Percentiles rank a stretch among this genome's conserved stretches.
phyloP scores from a whole-genome alignment of 2,113 vertebrate genomes.

The Centropristis striata region DNA sequence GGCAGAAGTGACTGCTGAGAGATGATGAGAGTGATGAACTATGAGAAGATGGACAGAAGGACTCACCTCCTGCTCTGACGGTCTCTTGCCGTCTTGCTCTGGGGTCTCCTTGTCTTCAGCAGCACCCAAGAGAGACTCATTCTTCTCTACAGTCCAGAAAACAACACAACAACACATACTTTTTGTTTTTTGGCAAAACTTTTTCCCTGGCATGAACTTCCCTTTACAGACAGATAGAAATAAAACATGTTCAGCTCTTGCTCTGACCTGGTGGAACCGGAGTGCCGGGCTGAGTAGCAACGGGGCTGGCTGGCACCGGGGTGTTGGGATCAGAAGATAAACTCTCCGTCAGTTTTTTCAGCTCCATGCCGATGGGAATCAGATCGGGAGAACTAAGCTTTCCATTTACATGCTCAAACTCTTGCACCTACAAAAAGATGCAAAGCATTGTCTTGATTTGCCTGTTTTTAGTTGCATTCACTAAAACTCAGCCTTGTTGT shows the following conservation, averaged over 20 bases:
- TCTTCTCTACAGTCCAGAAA: constrained; percentile 86
- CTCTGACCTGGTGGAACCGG: constrained; percentile 86
- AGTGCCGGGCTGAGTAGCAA: constrained; percentile 83
- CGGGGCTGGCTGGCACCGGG: constrained; percentile 91
- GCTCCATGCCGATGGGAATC: constrained; percentile 89
- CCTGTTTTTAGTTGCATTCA: background rate
- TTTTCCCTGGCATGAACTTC: background rate
- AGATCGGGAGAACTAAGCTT: constrained; percentile 96
- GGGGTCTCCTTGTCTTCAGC: constrained; percentile 89
- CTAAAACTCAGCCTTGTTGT: background rate
- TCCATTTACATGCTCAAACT: constrained; percentile 98
- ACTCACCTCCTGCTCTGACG: constrained; percentile 87
- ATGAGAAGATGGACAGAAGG: constrained; percentile 3
- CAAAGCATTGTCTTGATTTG: background rate
- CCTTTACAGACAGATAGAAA: background rate
- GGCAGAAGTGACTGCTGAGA: constrained; percentile 33
- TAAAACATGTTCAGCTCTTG: background rate
- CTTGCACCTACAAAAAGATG: constrained; percentile 90
- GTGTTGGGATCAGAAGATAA: constrained; percentile 95
- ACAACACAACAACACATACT: constrained; percentile 27
- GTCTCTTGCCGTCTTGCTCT: constrained; percentile 86
- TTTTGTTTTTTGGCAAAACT: background rate
- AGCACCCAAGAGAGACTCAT: constrained; percentile 80
- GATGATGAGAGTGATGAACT: constrained; percentile 24
- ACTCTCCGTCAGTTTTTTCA: constrained; percentile 89